Base-by-base conservation (phyloP, 1,140 invertebrate genomes). In the Euwallacea similis region DNA sequence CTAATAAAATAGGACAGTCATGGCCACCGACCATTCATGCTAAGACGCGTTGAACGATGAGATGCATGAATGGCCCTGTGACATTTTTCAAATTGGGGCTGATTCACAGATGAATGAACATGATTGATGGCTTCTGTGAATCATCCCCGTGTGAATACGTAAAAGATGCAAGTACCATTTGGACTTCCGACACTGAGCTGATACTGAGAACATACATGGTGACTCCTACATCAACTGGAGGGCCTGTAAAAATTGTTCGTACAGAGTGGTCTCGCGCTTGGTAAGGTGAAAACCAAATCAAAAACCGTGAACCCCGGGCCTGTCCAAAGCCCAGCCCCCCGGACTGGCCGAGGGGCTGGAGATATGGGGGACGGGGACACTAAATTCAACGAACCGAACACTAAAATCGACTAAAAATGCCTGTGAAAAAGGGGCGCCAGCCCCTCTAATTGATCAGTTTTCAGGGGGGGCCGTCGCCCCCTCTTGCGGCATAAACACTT, bases 141-240 rank as follows among this genome's bases (percentile, higher is more conserved):
- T 33, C 21, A 33, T 33, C 21, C 21, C 21, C 21, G 21, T 33
- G 4, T 33, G 21, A 33, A 33, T 33, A 33, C 21, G 21, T 33
- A 33, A 33, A 50, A 11, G 46, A 50, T 50, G 46, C 56, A 72
- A 64, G 87, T 93, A 98, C 95, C 96, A 98, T 98, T 91, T 97
- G 94, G 84, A 98, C 95, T 93, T 98, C 96, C 85, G 94, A 97
- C 84, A 98, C 92, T 86, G 95, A 97, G 90, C 93, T 96, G 89
- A 98, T 97, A 88, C 93, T 96, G 87, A 96, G 92, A 87, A 98
- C 93, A 90, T 96, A 95, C 93, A 97, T 96, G 85, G 94, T 97
- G 86, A 98, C 93, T 86, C 94, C 94, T 84, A 98, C 95, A 88
- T 94, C 92, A 83, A 96, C 94, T 83, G 96, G 94, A 85, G 91